Percentiles rank a stretch among this genome's conserved stretches.
Evolutionary conservation across 2,113 vertebrate genomes (phyloP).

Genomic region (Dromiciops gliroides): DNA sequence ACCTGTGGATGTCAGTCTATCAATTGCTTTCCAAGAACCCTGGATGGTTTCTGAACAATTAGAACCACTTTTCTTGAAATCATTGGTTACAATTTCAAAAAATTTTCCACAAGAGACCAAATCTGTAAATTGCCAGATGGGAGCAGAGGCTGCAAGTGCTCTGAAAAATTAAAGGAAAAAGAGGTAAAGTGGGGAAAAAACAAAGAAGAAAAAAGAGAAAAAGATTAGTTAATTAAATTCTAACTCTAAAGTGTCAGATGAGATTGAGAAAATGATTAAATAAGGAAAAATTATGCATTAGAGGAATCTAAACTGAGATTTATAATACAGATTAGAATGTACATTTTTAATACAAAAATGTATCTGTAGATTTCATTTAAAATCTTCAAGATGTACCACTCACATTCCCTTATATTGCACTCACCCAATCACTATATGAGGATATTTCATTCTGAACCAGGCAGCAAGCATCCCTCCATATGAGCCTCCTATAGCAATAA

Average conservation of each 20-base stretch:
- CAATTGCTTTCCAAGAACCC: slow-evolving; percentile 91
- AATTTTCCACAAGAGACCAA: slow-evolving; percentile 91
- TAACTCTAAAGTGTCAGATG: slow-evolving; percentile 49
- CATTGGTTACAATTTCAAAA: slow-evolving; percentile 90
- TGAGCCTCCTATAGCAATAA: slow-evolving; percentile 95
- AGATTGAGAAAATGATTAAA: slow-evolving; percentile 41
- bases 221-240: slow-evolving; percentile 3
- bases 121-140: slow-evolving; percentile 94
- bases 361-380: slow-evolving; percentile 9
- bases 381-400: slow-evolving; percentile 22
- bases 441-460: slow-evolving; percentile 99
- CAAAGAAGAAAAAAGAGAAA: not conserved
- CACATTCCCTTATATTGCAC: slow-evolving; percentile 59
- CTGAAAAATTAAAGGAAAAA: slow-evolving; percentile 80
- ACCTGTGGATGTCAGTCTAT: slow-evolving; percentile 88
- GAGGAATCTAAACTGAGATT: slow-evolving; percentile 20
- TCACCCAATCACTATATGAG: slow-evolving; percentile 93
- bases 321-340: not conserved
- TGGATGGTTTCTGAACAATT: slow-evolving; percentile 90
- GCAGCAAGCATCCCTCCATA: slow-evolving; percentile 97
- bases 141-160: slow-evolving; percentile 95
- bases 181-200: not conserved
- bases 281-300: slow-evolving; percentile 31
- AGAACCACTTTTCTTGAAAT: slow-evolving; percentile 88
- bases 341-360: slow-evolving; percentile 4